phyloP scores from a whole-genome alignment of 2,797 vertebrate genomes.

The Orientallactaga sibirica region DNA sequence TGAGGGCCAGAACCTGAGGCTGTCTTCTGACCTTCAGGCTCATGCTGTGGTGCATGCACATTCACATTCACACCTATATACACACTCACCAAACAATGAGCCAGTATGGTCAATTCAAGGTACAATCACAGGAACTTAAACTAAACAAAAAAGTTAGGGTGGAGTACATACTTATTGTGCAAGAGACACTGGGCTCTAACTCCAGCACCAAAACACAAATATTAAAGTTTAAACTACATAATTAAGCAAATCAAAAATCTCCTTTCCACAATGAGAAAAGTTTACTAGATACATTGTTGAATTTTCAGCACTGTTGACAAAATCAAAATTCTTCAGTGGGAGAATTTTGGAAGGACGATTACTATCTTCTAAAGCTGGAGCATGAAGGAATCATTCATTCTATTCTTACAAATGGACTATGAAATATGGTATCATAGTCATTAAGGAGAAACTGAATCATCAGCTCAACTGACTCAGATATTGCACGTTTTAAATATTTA shows the following conservation, averaged over 20 bases:
- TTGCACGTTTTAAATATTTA: background rate
- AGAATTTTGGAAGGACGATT: background rate
- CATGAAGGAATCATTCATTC: background rate
- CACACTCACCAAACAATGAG: too few species aligned
- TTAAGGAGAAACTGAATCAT: slow-evolving; percentile 2
- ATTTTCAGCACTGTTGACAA: background rate
- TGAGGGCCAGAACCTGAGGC: too few species aligned
- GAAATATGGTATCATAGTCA: background rate
- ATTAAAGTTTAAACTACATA: background rate
- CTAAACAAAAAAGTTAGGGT: background rate
- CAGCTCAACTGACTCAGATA: background rate
- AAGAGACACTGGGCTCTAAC: too few species aligned
- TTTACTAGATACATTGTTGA: background rate
- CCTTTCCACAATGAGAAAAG: background rate
- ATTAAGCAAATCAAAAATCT: background rate
- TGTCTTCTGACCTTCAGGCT: too few species aligned
- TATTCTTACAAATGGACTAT: background rate
- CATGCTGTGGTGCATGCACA: too few species aligned
- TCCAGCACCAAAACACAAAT: background rate
- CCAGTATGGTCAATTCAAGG: too few species aligned
- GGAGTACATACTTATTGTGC: background rate
- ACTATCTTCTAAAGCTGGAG: background rate
- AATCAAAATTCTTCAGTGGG: background rate
- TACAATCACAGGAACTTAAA: too few species aligned
- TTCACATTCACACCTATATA: background rate